Conservation (phyloP, 2,888 invertebrate genomes). For the Napeogenes inachia region DNA sequence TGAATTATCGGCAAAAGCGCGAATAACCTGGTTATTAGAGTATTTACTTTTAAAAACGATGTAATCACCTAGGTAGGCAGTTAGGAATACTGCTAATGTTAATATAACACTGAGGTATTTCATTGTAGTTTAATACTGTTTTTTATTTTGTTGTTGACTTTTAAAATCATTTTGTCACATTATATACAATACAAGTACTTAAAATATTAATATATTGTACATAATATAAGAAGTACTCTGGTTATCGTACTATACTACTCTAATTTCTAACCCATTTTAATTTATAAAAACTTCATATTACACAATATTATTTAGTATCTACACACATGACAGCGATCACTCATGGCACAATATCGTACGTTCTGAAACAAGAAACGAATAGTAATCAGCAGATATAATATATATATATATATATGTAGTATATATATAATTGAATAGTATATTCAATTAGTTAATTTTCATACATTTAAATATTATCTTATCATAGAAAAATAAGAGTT, state of each 20-base stretch:
- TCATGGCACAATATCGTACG: no score
- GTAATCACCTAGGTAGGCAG: slow-evolving; percentile 54
- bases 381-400: no score
- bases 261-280: no score
- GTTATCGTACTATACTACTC: no score
- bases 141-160: neutral
- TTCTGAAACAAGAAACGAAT: neutral
- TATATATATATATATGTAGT: no score
- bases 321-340: no score
- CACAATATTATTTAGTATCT: neutral
- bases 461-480: neutral
- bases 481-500: neutral
- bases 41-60: slow-evolving; percentile 60
- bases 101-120: slow-evolving; percentile 44
- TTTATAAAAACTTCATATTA: no score
- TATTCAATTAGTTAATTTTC: no score
- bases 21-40: slow-evolving; percentile 46
- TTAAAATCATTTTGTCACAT: neutral
- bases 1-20: slow-evolving; percentile 52
- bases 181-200: no score
- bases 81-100: slow-evolving; percentile 40
- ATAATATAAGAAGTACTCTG: no score
- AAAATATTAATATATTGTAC: no score
- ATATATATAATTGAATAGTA: no score
- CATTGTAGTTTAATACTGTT: slow-evolving; percentile 37